These are phyloP conservation scores for Climacteris rufus DNA, from an alignment of 2,113 vertebrate species.

Conservation along the genomic window DNA sequence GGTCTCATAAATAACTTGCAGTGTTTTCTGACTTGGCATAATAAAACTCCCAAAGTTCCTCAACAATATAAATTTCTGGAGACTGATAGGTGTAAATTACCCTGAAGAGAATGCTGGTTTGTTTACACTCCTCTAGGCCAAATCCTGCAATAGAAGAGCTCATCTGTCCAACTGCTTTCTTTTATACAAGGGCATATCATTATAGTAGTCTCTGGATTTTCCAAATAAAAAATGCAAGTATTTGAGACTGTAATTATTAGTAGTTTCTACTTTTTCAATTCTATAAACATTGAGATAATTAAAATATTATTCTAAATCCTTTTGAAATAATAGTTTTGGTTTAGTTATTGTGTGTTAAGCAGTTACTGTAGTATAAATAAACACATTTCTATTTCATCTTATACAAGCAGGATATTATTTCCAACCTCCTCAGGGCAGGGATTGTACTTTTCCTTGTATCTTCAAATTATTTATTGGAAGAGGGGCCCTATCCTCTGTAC, in stretches of 20 bases:
- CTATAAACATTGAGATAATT: constrained; percentile 22
- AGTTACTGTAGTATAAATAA: constrained; percentile 43
- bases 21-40: background rate
- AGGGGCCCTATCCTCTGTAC: background rate
- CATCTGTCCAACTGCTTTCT: background rate
- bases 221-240: background rate
- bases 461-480: constrained; percentile 38
- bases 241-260: background rate
- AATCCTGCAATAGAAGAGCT: background rate
- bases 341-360: constrained; percentile 31
- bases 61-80: background rate
- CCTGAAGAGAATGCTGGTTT: constrained; percentile 4
- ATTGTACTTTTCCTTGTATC: constrained; percentile 37
- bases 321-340: constrained; percentile 43
- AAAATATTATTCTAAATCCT: constrained; percentile 31
- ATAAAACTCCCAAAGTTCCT: background rate
- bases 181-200: background rate
- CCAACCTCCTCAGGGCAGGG: constrained; percentile 9
- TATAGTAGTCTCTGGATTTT: background rate
- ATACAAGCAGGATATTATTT: constrained; percentile 50
- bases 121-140: background rate
- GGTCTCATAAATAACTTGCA: background rate
- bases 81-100: background rate
- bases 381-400: constrained; percentile 33
- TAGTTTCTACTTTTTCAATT: constrained; percentile 6